These are phyloP conservation scores for Melieria omissa DNA, from an alignment of 2,888 invertebrate genomes.

Conservation along the genomic window DNA sequence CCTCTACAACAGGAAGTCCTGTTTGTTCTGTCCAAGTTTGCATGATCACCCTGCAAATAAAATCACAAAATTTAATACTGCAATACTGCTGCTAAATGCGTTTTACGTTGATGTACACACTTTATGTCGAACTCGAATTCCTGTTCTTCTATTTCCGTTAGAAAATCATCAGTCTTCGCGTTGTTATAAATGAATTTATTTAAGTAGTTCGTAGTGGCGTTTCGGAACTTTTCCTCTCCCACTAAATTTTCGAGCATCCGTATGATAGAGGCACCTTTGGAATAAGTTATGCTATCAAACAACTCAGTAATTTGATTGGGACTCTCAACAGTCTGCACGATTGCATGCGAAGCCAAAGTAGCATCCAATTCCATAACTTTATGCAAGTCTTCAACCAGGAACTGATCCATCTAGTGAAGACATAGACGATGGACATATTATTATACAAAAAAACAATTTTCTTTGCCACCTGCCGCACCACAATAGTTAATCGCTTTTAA, in stretches of 20 bases:
- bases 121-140: slow-evolving; percentile 68
- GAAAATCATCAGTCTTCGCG: slow-evolving; percentile 83
- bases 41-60: slow-evolving; percentile 73
- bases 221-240: slow-evolving; percentile 74
- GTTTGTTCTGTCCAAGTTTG: slow-evolving; percentile 91
- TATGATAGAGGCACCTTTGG: slow-evolving; percentile 89
- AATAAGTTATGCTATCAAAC: slow-evolving; percentile 91
- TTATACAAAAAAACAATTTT: background rate
- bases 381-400: slow-evolving; percentile 78
- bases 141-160: slow-evolving; percentile 71
- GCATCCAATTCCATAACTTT: slow-evolving; percentile 80
- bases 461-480: too few relatives aligned
- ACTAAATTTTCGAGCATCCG: slow-evolving; percentile 89
- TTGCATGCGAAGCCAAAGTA: slow-evolving; percentile 87
- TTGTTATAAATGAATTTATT: slow-evolving; percentile 76
- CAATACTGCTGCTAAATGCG: slow-evolving; percentile 1
- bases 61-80: slow-evolving; percentile 9
- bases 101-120: slow-evolving; percentile 46
- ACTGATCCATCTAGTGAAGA: slow-evolving; percentile 76
- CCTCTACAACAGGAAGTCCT: slow-evolving; percentile 84
- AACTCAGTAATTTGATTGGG: slow-evolving; percentile 92
- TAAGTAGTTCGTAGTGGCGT: slow-evolving; percentile 80
- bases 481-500: too few relatives aligned
- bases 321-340: slow-evolving; percentile 84
- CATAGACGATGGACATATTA: background rate